These are phyloP conservation scores for Geodia barretti DNA, from an alignment of 37 sponge, comb jelly and placozoan species.

Conservation along the genomic window DNA sequence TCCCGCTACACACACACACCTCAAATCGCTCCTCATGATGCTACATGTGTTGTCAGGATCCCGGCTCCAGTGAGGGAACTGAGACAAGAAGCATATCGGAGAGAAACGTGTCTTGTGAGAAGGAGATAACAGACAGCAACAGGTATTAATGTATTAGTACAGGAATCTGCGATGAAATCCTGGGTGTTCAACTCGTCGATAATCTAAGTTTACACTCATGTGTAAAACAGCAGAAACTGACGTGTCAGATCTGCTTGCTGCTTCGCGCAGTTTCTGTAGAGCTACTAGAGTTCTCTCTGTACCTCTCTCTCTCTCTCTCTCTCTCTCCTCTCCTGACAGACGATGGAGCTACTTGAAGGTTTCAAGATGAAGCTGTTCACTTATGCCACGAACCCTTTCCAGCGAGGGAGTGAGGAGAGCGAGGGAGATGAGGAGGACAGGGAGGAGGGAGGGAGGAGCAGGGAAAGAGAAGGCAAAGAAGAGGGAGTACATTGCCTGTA, in stretches of 20 bases:
- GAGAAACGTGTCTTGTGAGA: too few relatives aligned
- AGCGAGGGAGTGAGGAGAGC: not conserved
- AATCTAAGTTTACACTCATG: too few relatives aligned
- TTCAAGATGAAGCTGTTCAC: slow-evolving; percentile 40
- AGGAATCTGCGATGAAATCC: too few relatives aligned
- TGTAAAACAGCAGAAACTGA: not conserved
- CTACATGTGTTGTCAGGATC: not conserved
- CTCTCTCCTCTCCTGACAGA: slow-evolving; percentile 7
- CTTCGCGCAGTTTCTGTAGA: not conserved
- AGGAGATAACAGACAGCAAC: too few relatives aligned
- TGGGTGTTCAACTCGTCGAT: too few relatives aligned
- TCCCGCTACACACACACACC: slow-evolving; percentile 11
- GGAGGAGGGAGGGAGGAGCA: not conserved
- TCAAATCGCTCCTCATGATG: not conserved
- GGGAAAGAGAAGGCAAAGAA: too few relatives aligned
- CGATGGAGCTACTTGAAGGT: slow-evolving; percentile 44
- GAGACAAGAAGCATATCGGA: slow-evolving; percentile 10
- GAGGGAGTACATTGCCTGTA: too few relatives aligned
- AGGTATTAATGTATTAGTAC: too few relatives aligned
- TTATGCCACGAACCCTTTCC: too few relatives aligned
- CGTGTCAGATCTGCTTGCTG: not conserved
- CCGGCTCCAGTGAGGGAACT: slow-evolving; percentile 26
- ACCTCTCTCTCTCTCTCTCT: not conserved
- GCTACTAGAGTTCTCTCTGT: not conserved
- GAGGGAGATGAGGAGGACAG: not conserved